phyloP scores from a whole-genome alignment of 2,888 invertebrate species.

The Caenorhabditis angaria region DNA sequence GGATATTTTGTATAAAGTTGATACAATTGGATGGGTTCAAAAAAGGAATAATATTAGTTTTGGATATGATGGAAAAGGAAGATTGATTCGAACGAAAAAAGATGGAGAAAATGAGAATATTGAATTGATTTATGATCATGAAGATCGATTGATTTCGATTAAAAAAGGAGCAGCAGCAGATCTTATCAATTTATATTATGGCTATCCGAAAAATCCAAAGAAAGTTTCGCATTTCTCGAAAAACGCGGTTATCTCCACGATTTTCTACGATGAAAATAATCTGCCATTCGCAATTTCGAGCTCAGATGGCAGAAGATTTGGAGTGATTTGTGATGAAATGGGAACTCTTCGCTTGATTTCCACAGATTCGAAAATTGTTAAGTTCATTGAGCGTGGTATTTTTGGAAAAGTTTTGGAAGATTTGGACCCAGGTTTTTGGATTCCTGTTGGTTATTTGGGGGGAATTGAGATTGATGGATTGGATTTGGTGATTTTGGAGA shows the following conservation, averaged over 20 bases:
- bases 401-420: conserved; percentile 28
- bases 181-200: conserved; percentile 30
- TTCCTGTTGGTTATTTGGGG: conserved; percentile 45
- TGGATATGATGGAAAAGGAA: conserved; percentile 45
- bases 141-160: conserved; percentile 27
- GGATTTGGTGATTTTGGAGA: conserved; percentile 28
- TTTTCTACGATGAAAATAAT: conserved; percentile 43
- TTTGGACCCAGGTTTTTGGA: conserved; percentile 15
- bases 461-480: conserved; percentile 48
- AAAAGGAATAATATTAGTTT: conserved; percentile 16
- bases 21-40: conserved; percentile 29
- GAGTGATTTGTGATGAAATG: conserved; percentile 31
- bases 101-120: neutral
- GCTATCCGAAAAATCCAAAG: conserved; percentile 12
- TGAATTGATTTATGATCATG: conserved; percentile 17
- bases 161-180: conserved; percentile 7
- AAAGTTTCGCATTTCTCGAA: conserved; percentile 47
- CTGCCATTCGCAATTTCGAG: conserved; percentile 35
- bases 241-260: conserved; percentile 30
- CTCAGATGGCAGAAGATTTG: conserved; percentile 37
- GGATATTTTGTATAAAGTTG: conserved; percentile 28
- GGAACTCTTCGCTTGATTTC: conserved; percentile 25
- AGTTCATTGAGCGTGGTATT: conserved; percentile 15
- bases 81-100: conserved; percentile 16
- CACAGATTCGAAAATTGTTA: conserved; percentile 22